A percentile compares a stretch with the other conserved stretches of the same genome.
phyloP scores from a whole-genome alignment of 2,888 invertebrate species.

The Cetonia aurata region DNA sequence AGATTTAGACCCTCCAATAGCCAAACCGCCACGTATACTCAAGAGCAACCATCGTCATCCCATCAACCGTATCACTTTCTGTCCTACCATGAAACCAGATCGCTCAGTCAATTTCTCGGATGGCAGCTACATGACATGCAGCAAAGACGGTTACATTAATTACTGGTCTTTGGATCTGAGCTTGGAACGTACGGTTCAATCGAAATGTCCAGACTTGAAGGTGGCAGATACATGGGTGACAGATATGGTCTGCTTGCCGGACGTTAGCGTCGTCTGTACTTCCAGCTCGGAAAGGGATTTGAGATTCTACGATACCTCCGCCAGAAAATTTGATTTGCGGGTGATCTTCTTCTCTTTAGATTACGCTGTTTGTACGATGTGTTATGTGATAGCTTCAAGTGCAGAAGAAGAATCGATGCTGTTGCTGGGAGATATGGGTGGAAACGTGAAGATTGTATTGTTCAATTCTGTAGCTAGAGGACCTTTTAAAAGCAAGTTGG shows the following conservation, averaged over 20 bases:
- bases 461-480: conserved; percentile 75
- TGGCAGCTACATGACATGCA: conserved; percentile 81
- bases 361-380: conserved; percentile 69
- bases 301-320: conserved; percentile 84
- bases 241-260: conserved; percentile 80
- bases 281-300: conserved; percentile 83
- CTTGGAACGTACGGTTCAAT: conserved; percentile 73
- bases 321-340: conserved; percentile 79
- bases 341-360: conserved; percentile 78
- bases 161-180: conserved; percentile 80
- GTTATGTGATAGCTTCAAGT: conserved; percentile 74
- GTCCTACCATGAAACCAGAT: conserved; percentile 72
- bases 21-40: conserved; percentile 70
- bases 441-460: conserved; percentile 75
- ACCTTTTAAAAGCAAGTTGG: conserved; percentile 78
- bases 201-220: conserved; percentile 73
- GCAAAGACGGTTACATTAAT: conserved; percentile 82
- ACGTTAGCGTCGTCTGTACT: conserved; percentile 82
- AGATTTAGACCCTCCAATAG: conserved; percentile 74
- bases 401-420: conserved; percentile 73
- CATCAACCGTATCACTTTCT: conserved; percentile 75
- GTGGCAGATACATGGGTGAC: conserved; percentile 79
- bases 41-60: conserved; percentile 79
- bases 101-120: conserved; percentile 71
- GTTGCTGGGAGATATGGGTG: conserved; percentile 81